phyloP scores from a whole-genome alignment of 2,113 vertebrate species.

The Ciconia stormi region DNA sequence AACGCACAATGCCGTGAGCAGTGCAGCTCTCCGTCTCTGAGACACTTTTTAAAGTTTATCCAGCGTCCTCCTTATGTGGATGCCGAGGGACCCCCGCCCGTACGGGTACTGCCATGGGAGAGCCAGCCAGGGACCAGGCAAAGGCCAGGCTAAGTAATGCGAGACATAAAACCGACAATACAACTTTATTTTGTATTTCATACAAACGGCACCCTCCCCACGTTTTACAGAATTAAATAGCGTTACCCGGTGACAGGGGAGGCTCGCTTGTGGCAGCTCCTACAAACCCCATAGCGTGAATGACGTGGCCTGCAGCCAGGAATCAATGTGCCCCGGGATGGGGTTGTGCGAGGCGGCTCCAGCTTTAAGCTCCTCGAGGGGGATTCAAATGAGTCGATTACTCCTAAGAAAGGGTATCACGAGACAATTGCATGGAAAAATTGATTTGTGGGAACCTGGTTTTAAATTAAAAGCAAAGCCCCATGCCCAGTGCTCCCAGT shows the following conservation, averaged over 20 bases:
- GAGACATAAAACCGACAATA: background rate
- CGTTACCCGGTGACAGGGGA: background rate
- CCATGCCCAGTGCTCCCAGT: background rate
- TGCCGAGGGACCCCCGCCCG: rapidly evolving
- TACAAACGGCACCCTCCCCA: background rate
- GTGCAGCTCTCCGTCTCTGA: rapidly evolving
- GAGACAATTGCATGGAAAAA: background rate
- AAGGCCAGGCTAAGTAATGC: background rate
- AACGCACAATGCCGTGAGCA: background rate
- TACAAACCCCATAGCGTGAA: rapidly evolving
- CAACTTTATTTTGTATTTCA: constrained; percentile 25
- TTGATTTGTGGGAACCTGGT: background rate
- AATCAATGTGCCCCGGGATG: background rate
- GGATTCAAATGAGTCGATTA: background rate
- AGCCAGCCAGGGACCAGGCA: background rate
- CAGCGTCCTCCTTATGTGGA: background rate
- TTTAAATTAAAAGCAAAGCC: background rate
- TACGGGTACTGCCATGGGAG: rapidly evolving
- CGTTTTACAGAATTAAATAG: background rate
- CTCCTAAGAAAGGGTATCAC: background rate
- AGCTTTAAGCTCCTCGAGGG: background rate
- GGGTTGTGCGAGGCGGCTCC: background rate
- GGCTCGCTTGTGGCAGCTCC: background rate
- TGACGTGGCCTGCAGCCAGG: background rate
- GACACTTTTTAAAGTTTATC: background rate